Evolutionary conservation across 1,140 invertebrate genomes (phyloP).

Genomic region (Drosophila orena): DNA sequence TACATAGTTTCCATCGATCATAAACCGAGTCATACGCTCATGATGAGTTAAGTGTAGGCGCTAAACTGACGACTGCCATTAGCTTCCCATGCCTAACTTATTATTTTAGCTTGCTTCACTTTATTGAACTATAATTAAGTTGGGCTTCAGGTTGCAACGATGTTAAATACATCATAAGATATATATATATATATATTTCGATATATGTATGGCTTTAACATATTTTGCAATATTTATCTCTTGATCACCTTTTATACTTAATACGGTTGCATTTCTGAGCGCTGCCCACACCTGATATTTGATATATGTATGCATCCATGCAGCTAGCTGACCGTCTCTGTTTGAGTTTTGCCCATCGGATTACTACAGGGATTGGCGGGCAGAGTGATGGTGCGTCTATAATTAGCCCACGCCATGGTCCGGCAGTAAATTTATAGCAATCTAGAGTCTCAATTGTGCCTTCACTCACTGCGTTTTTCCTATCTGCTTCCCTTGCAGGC

Average conservation of each 20-base stretch:
- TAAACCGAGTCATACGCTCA: constrained; percentile 24
- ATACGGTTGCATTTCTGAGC: constrained; percentile 5
- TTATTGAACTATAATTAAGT: no score
- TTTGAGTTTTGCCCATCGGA: constrained; percentile 12
- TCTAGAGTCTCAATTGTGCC: constrained; percentile 30
- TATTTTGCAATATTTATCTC: no score
- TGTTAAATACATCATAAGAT: neutral
- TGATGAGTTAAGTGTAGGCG: constrained; percentile 8
- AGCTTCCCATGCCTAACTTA: neutral
- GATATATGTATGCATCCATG: constrained; percentile 5
- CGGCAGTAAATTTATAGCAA: constrained; percentile 37
- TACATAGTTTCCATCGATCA: constrained; percentile 26
- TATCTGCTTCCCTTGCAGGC: constrained; percentile 41
- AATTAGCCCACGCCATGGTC: constrained; percentile 39
- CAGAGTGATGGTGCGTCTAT: constrained; percentile 28
- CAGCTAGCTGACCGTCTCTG: constrained; percentile 14
- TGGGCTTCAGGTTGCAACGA: no score
- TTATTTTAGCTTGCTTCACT: neutral
- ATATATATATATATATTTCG: neutral
- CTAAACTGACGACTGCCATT: neutral
- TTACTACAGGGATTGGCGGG: constrained; percentile 7
- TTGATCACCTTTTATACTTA: neutral
- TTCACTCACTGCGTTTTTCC: constrained; percentile 12
- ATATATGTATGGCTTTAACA: no score
- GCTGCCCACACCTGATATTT: constrained; percentile 20